These are phyloP conservation scores for Conistra vaccinii DNA, from an alignment of 2,888 invertebrate species.

Conservation along the genomic window DNA sequence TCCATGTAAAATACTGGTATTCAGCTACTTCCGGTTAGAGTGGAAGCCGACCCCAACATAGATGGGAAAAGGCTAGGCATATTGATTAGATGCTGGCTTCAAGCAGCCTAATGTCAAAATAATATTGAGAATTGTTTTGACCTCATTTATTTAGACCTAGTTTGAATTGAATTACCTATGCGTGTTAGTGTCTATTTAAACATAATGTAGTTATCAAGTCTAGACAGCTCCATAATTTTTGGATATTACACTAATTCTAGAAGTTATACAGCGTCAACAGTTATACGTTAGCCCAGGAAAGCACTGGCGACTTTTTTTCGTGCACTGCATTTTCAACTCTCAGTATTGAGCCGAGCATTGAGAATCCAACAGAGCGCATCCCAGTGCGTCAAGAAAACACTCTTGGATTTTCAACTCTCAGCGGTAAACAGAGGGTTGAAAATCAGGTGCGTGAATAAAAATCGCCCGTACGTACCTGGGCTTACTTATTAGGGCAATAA, in stretches of 20 bases:
- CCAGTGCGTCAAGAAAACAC: background rate
- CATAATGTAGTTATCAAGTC: conserved; percentile 3
- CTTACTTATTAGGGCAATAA: conserved; percentile 11
- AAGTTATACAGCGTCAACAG: background rate
- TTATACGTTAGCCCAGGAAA: background rate
- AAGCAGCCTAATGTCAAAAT: background rate
- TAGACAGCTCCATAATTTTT: background rate
- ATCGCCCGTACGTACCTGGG: background rate
- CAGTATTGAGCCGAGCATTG: background rate
- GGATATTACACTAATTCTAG: background rate
- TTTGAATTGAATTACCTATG: conserved; percentile 12
- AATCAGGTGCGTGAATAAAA: background rate
- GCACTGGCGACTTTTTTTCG: background rate
- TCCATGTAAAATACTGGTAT: too few species aligned
- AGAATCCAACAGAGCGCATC: too few species aligned
- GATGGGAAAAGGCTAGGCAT: too few species aligned
- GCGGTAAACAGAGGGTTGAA: background rate
- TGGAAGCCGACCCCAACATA: too few species aligned
- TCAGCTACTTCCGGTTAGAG: too few species aligned
- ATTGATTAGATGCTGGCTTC: too few species aligned
- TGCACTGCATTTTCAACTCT: background rate
- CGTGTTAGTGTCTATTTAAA: conserved; percentile 6
- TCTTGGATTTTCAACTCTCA: background rate
- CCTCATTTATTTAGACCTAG: background rate
- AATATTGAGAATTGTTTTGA: background rate